Percentiles rank a stretch among this genome's conserved stretches.
These are phyloP conservation scores for Chrysolophus pictus DNA, from an alignment of 2,797 vertebrate species.

Conservation along the genomic window DNA sequence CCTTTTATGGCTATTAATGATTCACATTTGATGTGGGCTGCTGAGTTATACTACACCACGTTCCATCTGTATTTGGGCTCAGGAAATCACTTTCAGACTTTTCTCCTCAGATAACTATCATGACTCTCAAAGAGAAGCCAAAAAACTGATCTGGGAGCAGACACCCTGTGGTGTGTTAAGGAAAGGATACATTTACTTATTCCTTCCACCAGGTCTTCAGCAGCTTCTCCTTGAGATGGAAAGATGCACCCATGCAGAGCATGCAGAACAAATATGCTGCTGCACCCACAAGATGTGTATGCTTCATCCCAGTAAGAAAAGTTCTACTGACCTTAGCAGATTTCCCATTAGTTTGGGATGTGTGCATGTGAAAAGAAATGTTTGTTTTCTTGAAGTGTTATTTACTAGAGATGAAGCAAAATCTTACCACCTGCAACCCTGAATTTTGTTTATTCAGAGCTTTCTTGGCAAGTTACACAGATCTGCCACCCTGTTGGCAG, in stretches of 20 bases:
- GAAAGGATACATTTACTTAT: background rate
- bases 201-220: background rate
- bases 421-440: background rate
- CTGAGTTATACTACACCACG: slow-evolving; percentile 38
- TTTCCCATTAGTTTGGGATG: background rate
- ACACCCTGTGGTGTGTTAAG: background rate
- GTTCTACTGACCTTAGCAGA: background rate
- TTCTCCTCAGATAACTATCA: slow-evolving; percentile 1
- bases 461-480: background rate
- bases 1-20: slow-evolving; percentile 66
- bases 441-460: background rate
- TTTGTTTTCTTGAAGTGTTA: background rate
- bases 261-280: background rate
- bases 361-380: background rate
- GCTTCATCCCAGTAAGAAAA: background rate
- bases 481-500: background rate
- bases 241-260: background rate
- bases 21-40: slow-evolving; percentile 62
- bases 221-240: background rate
- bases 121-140: background rate
- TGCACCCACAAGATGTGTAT: background rate
- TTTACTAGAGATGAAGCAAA: background rate
- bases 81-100: slow-evolving; percentile 33
- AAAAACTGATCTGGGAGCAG: background rate
- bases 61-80: slow-evolving; percentile 60